Evolutionary conservation across 2,888 invertebrate genomes (phyloP).

Genomic region (Lydus trimaculatus): DNA sequence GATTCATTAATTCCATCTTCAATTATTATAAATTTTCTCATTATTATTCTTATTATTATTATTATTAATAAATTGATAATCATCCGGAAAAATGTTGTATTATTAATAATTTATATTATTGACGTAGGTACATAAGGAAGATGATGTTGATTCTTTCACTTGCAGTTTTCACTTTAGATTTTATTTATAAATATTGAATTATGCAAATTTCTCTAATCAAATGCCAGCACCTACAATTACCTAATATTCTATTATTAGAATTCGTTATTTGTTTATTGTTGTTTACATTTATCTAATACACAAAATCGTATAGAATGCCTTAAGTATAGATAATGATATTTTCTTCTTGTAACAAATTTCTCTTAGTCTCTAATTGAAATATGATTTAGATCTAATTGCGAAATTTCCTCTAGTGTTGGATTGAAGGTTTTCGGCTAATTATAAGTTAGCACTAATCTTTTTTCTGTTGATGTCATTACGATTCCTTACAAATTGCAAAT

Average conservation of each 20-base stretch:
- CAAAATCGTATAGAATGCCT: too few relatives aligned
- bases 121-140: background rate
- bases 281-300: background rate
- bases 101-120: background rate
- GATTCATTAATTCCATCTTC: background rate
- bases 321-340: too few relatives aligned
- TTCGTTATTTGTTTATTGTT: background rate
- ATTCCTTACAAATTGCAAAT: too few relatives aligned
- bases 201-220: background rate
- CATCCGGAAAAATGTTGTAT: background rate
- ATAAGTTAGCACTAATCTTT: background rate
- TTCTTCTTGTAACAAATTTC: background rate
- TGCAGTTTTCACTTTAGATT: background rate
- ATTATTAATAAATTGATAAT: background rate
- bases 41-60: too few relatives aligned
- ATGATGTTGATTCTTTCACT: background rate
- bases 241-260: background rate
- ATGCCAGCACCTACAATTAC: background rate
- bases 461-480: background rate
- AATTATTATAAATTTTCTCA: background rate
- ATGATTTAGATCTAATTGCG: background rate
- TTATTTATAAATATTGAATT: slow-evolving; percentile 3
- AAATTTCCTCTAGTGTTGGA: background rate
- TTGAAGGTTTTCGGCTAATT: background rate
- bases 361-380: background rate